Conservation (phyloP, 1,140 invertebrate species). For the Cherax quadricarinatus region DNA sequence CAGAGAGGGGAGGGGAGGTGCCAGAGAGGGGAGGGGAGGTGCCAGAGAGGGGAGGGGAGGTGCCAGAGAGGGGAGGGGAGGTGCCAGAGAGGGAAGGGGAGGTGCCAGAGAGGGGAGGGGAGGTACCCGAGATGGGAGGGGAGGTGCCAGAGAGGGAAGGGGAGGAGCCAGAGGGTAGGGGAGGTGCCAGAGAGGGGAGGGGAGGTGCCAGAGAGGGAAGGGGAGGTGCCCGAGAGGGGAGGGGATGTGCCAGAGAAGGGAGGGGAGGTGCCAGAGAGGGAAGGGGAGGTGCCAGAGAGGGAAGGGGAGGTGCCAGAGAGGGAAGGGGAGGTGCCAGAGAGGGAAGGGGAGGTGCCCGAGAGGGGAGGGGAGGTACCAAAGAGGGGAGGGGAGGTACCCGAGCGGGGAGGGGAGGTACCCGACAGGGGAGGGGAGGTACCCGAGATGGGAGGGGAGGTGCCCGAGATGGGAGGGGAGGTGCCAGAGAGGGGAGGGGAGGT, state of each 20-base stretch:
- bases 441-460: neutral
- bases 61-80: neutral
- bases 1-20: neutral
- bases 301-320: too few species aligned
- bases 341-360: too few species aligned
- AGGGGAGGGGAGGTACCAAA: neutral
- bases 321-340: neutral
- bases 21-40: neutral
- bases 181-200: neutral
- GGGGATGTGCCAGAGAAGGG: too few species aligned
- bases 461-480: too few species aligned
- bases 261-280: neutral
- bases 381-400: too few species aligned
- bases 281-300: too few species aligned
- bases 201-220: too few species aligned
- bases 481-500: neutral
- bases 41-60: neutral
- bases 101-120: neutral
- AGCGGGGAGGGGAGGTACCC: neutral
- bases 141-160: too few species aligned
- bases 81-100: neutral
- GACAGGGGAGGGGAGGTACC: neutral
- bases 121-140: neutral
- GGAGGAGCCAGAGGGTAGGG: too few species aligned
- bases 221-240: neutral